Evolutionary conservation across 2,888 invertebrate species (phyloP), one percentile per base, ranked within the genome.

Genomic region (Eristalinus sepulchralis): DNA sequence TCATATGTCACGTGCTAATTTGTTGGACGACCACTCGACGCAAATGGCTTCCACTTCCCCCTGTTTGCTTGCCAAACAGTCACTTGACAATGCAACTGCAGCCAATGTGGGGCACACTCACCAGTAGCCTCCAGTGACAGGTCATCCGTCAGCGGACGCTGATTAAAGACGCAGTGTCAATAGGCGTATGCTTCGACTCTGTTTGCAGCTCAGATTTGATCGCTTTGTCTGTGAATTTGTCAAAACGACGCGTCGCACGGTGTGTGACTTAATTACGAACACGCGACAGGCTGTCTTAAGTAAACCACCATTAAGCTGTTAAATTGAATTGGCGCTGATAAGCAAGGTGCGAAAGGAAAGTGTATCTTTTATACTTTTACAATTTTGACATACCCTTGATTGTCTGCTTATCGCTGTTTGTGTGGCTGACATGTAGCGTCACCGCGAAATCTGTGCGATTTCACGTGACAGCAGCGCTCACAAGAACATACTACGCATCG

Each of bases 1-100:
- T 27, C 36, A 20, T 22, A 33, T 70, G 68, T 64, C 73, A 66
- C 57, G 73, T 83, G 83, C 57, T 83, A 79, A 83, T 79, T 73
- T 83, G 68, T 75, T 78, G 73, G 55, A 62, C 68, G 57, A 78
- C 9, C 73, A 68, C 83, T 83, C 47, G 39, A 68, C 47, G 47
- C 57, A 53, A 31, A 22, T 24, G 67, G 60, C 24, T 59, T n/a
- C 47, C 67, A 68, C 34, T 63, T 72, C 55, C 27, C 36, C 17
- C 10, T 20, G n/a, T 36, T 71, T 71, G 70, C 53, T 76, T 33
- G 22, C 5, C 11, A 57, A 57, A 76, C 34, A 31, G 64, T 47
- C 39, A 63, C 73, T 75, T 73, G 73, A 68, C 62, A 76, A 59
- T 64, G 67, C 67, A 72, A 36, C 72, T 47, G 17, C 53, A 27